Percentiles rank a stretch among this genome's conserved stretches.
phyloP scores from a whole-genome alignment of 1,140 invertebrate species.

The Camponotus pennsylvanicus region DNA sequence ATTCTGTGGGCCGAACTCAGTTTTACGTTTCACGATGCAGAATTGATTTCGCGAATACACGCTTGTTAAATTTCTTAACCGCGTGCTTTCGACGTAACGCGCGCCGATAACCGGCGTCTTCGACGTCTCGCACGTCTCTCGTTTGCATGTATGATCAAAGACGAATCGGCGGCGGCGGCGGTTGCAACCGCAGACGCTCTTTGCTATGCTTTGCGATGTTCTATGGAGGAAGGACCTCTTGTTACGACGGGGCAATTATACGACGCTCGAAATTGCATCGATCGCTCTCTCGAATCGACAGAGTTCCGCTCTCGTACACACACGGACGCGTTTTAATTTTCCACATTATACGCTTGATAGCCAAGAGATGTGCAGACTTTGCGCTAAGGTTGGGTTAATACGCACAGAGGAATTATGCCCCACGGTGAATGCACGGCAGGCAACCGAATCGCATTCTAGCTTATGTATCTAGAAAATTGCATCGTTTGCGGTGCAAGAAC shows the following conservation, averaged over 20 bases:
- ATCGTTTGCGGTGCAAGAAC: constrained; percentile 49
- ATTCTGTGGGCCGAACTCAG: background rate
- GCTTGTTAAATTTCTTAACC: constrained; percentile 52
- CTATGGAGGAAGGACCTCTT: background rate
- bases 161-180: constrained; percentile 4
- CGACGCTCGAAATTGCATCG: constrained; percentile 6
- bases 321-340: constrained; percentile 43
- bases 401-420: constrained; percentile 41
- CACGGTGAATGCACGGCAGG: constrained; percentile 27
- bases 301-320: background rate
- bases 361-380: constrained; percentile 42
- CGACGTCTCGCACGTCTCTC: background rate
- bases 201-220: background rate
- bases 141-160: constrained; percentile 21
- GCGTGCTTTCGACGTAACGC: background rate
- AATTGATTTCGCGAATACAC: constrained; percentile 49
- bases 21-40: background rate
- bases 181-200: background rate
- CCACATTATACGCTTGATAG: constrained; percentile 40
- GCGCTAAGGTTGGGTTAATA: constrained; percentile 41
- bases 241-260: background rate
- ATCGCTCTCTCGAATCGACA: background rate
- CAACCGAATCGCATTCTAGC: constrained; percentile 36
- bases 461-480: constrained; percentile 61
- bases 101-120: background rate